These are phyloP conservation scores for Arctia plantaginis DNA, from an alignment of 2,888 invertebrate species.

Conservation along the genomic window DNA sequence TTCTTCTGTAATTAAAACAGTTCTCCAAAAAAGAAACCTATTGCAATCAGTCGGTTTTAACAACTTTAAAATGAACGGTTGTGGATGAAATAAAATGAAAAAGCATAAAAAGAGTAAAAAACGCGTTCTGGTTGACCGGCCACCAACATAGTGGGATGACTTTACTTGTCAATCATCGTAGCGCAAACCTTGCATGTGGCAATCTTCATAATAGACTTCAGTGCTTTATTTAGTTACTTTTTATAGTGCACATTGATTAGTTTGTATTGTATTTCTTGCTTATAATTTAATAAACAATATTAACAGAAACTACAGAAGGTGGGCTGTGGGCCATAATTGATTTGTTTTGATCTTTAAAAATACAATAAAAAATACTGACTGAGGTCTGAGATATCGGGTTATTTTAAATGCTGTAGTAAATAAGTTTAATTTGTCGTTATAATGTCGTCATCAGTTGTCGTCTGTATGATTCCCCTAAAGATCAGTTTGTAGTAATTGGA, in stretches of 20 bases:
- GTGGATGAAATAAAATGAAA: constrained; percentile 54
- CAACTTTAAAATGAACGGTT: constrained; percentile 68
- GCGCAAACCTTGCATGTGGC: constrained; percentile 49
- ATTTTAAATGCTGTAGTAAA: neutral
- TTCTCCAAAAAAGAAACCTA: neutral
- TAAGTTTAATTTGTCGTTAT: neutral
- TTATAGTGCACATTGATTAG: constrained; percentile 27
- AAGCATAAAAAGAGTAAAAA: constrained; percentile 33
- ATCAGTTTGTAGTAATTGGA: neutral
- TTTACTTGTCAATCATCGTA: constrained; percentile 73
- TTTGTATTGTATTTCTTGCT: constrained; percentile 43
- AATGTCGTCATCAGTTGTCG: neutral
- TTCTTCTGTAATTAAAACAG: neutral
- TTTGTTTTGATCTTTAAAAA: constrained; percentile 9
- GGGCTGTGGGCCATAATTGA: constrained; percentile 31
- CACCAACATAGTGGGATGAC: constrained; percentile 74
- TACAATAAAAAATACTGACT: neutral
- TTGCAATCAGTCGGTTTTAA: constrained; percentile 69
- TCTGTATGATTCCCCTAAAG: neutral
- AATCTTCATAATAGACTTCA: constrained; percentile 61
- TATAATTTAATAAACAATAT: constrained; percentile 53
- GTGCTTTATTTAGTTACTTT: constrained; percentile 31
- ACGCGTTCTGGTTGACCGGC: constrained; percentile 63
- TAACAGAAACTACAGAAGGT: constrained; percentile 34
- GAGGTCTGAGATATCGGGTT: neutral